Base-by-base conservation (phyloP, 1,140 invertebrate genomes). In the Carposina sasakii region DNA sequence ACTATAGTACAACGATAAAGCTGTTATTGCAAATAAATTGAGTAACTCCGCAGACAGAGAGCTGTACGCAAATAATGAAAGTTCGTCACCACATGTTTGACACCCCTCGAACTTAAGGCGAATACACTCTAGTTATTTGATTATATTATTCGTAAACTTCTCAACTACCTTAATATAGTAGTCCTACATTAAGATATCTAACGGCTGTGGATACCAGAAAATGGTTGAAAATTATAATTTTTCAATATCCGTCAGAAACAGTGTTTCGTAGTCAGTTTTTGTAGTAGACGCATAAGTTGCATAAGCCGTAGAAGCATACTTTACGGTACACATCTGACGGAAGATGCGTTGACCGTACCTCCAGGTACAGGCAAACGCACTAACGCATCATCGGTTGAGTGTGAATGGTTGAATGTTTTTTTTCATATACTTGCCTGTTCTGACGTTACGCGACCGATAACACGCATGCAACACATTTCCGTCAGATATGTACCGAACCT, bases 41-140 rank as follows among this genome's bases (percentile, higher is more conserved):
- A 48, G 40, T 9, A 63, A 60, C 54, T 60, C 52, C 16, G 43
- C 48, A 60, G 58, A 64, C 58, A 24, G 54, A 34, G 51, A 52
- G 47, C 54, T 33, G 28, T 42, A 54, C 44, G 52, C 59, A 62
- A 55, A 64, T 60, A 60, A 60, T 43, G 57, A 58, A 61, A 60
- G 50, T 64, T 64, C 13, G 26, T 33, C 53, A 36, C 44, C 47
- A 42, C 39, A 15, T 40, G 48, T 57, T 61, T 55, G 54, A 62
- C 55, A 52, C 48, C 48, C 22, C 2, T 21, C 39, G 43, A 0
- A 13, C 36, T 58, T 63, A 60, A 63, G 54, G 50, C 42, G 3
- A n/a, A 19, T 20, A 42, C 21, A 40, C 47, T 26, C n/a, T n/a
- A 15, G 30, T 33, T 33, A 3, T 6, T 33, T 33, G 3, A 6